A percentile compares a stretch with the other conserved stretches of the same genome.
phyloP scores from a whole-genome alignment of 2,113 vertebrate species.

The Oncorhynchus mykiss region DNA sequence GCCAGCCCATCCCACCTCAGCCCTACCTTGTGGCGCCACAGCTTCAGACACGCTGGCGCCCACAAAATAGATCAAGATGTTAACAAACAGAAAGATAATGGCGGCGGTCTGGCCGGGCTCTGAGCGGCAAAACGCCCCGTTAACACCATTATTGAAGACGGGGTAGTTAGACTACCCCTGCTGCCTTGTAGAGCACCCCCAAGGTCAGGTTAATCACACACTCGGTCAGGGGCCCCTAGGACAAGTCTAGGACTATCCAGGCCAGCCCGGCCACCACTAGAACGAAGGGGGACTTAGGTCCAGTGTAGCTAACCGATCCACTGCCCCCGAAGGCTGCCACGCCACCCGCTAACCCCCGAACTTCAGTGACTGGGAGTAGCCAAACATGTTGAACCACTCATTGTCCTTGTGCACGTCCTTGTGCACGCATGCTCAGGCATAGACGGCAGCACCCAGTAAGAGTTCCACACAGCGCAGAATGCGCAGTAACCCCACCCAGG shows the following conservation, averaged over 20 bases:
- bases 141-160: slow-evolving; percentile 83
- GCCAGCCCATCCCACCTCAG: slow-evolving; percentile 73
- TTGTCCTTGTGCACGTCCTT: slow-evolving; percentile 95
- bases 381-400: slow-evolving; percentile 93
- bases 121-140: slow-evolving; percentile 83
- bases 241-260: slow-evolving; percentile 88
- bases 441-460: slow-evolving; percentile 86
- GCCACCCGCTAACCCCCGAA: slow-evolving; percentile 64
- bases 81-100: slow-evolving; percentile 88
- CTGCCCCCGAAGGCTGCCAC: slow-evolving; percentile 68
- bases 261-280: slow-evolving; percentile 84
- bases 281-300: slow-evolving; percentile 89
- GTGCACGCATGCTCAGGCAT: slow-evolving; percentile 91
- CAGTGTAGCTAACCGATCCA: slow-evolving; percentile 75
- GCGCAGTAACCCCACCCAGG: slow-evolving; percentile 89
- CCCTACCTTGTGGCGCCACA: slow-evolving; percentile 91
- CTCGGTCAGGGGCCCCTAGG: slow-evolving; percentile 93
- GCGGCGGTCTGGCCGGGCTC: slow-evolving; percentile 91
- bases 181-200: slow-evolving; percentile 82
- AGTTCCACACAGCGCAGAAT: slow-evolving; percentile 83
- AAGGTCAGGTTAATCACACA: slow-evolving; percentile 83
- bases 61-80: slow-evolving; percentile 83
- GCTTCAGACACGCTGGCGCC: slow-evolving; percentile 82
- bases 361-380: slow-evolving; percentile 79
- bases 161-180: slow-evolving; percentile 84